phyloP scores from a whole-genome alignment of 2,797 vertebrate species.

The Scolopax bukidnonensis region DNA sequence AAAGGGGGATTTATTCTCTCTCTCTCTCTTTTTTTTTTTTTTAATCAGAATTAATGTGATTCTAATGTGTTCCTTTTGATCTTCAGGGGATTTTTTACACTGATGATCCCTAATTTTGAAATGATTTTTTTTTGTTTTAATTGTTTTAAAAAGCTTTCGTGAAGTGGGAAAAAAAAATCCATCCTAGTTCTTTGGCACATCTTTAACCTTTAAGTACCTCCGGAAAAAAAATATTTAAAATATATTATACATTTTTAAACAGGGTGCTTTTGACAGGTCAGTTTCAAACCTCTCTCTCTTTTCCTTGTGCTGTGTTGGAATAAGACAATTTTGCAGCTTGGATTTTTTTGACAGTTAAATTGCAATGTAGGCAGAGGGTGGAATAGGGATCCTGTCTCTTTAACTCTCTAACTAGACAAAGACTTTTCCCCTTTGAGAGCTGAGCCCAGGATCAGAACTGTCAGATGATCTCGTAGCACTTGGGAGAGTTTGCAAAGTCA shows the following conservation, averaged over 20 bases:
- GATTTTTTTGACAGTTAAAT: constrained; percentile 85
- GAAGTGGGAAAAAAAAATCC: not conserved
- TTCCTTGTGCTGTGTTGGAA: constrained; percentile 67
- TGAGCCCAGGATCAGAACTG: constrained; percentile 85
- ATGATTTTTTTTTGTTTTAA: constrained; percentile 53
- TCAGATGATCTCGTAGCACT: constrained; percentile 84
- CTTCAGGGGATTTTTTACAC: constrained; percentile 69
- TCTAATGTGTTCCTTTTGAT: constrained; percentile 75
- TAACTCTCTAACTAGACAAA: constrained; percentile 84
- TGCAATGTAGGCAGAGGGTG: constrained; percentile 80
- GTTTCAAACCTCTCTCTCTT: constrained; percentile 70
- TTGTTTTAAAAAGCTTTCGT: constrained; percentile 70
- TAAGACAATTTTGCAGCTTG: constrained; percentile 78
- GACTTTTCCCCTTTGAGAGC: constrained; percentile 81
- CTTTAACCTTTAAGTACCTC: constrained; percentile 76
- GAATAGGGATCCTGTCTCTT: constrained; percentile 82
- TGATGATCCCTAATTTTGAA: constrained; percentile 69
- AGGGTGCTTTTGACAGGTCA: constrained; percentile 76
- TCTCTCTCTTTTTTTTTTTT: not conserved
- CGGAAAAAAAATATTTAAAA: constrained; percentile 67
- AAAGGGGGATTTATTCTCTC: constrained; percentile 51
- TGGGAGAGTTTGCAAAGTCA: constrained; percentile 88
- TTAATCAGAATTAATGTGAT: constrained; percentile 69
- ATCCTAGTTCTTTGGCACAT: constrained; percentile 69
- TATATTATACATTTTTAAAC: constrained; percentile 77